These are phyloP conservation scores for Eulemur macaco DNA, from an alignment of 2,113 vertebrate genomes.

Conservation along the genomic window DNA sequence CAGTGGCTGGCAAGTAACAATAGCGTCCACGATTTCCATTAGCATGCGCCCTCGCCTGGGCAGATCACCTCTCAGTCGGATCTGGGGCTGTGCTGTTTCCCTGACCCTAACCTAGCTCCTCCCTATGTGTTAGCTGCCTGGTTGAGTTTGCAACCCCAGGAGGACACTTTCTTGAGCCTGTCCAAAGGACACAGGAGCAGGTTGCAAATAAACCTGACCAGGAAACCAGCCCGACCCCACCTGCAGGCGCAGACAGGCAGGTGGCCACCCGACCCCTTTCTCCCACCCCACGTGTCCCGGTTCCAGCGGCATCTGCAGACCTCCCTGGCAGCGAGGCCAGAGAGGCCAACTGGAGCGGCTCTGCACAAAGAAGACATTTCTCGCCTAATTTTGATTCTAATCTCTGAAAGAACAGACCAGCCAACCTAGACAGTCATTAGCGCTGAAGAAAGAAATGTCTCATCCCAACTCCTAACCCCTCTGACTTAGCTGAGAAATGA, in stretches of 20 bases:
- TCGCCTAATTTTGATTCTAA: not conserved
- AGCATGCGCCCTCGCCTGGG: too few species aligned
- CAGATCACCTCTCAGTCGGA: accelerated
- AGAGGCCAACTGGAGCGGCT: not conserved
- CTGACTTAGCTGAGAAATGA: conserved; percentile 51
- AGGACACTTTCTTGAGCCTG: not conserved
- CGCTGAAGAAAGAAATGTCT: conserved; percentile 1
- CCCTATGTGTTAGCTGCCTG: not conserved
- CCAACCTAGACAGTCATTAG: not conserved
- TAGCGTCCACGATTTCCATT: accelerated
- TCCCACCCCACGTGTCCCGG: accelerated
- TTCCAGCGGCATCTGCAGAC: accelerated
- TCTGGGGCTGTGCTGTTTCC: accelerated
- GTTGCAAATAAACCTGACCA: not conserved
- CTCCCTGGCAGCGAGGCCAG: not conserved
- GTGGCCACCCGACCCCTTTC: accelerated
- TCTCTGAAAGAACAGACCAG: not conserved
- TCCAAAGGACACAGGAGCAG: not conserved
- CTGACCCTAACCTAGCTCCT: not conserved
- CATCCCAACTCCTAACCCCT: conserved; percentile 55
- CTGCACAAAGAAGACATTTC: not conserved
- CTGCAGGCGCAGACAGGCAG: not conserved
- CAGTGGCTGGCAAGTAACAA: not conserved
- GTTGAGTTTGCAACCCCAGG: not conserved
- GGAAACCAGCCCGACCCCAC: accelerated